Evolutionary conservation across 2,113 vertebrate species (phyloP).

Genomic region (Psephotus haematonotus): DNA sequence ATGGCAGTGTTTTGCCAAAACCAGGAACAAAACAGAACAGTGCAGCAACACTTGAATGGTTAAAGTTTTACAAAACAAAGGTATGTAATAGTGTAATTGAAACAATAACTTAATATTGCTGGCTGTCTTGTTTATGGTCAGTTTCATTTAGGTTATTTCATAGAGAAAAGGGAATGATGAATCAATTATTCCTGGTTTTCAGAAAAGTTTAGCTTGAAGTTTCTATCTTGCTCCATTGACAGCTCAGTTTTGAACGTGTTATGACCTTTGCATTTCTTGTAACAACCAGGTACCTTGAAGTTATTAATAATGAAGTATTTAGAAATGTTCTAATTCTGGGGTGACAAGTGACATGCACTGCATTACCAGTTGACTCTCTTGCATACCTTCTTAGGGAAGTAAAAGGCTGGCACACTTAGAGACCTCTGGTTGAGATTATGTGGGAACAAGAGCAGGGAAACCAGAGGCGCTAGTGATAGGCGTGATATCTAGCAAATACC

Average conservation of each 20-base stretch:
- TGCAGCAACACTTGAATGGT: neutral
- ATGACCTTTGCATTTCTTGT: neutral
- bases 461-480: neutral
- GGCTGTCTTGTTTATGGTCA: neutral
- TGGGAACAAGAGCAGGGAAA: neutral
- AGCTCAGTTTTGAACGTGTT: neutral
- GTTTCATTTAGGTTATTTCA: neutral
- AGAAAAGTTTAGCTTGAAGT: neutral
- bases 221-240: neutral
- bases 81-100: neutral
- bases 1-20: neutral
- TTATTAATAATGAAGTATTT: slow-evolving; percentile 2
- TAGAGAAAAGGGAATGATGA: neutral
- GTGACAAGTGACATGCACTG: neutral
- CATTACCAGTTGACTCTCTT: slow-evolving; percentile 34
- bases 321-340: neutral
- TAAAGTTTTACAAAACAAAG: neutral
- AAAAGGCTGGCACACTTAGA: slow-evolving; percentile 10
- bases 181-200: neutral
- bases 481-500: neutral
- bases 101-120: neutral
- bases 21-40: neutral
- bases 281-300: neutral
- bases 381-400: neutral
- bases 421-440: neutral